Conservation (phyloP, 1,140 invertebrate genomes). For the Leptoteleia sp. region DNA sequence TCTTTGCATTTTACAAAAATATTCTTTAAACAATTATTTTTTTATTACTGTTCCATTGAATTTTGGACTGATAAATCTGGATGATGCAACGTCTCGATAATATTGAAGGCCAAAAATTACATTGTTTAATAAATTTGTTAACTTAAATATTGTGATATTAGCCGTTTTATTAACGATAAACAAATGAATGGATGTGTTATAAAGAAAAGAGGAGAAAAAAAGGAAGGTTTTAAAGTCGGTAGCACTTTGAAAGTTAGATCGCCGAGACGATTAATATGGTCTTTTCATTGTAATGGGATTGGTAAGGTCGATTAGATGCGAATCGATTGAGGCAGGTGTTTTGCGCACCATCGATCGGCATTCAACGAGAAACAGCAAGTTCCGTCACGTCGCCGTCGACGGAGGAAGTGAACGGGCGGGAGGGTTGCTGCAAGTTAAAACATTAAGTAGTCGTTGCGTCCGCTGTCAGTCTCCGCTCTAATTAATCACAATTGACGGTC, state of each 20-base stretch:
- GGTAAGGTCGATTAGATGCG: slow-evolving; percentile 56
- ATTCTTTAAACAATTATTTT: too few species aligned
- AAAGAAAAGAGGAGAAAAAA: too few species aligned
- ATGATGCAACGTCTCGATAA: too few species aligned
- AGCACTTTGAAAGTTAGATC: slow-evolving; percentile 9
- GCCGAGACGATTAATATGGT: slow-evolving; percentile 26
- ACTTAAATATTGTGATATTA: too few species aligned
- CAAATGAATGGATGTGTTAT: too few species aligned
- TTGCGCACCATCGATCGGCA: slow-evolving; percentile 55
- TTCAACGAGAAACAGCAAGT: slow-evolving; percentile 52
- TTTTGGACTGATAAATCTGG: too few species aligned
- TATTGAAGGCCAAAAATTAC: too few species aligned
- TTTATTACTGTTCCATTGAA: too few species aligned
- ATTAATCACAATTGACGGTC: slow-evolving; percentile 81
- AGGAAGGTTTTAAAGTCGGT: neutral
- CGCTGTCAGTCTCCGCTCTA: slow-evolving; percentile 81
- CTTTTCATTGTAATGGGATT: slow-evolving; percentile 59
- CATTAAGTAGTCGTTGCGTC: slow-evolving; percentile 80
- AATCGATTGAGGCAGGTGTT: slow-evolving; percentile 63
- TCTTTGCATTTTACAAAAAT: too few species aligned
- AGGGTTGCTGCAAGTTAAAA: slow-evolving; percentile 76
- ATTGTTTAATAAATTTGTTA: too few species aligned
- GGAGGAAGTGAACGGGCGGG: slow-evolving; percentile 74
- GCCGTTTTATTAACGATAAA: too few species aligned
- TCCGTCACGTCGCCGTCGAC: slow-evolving; percentile 55